Evolutionary conservation across 2,113 vertebrate genomes (phyloP).

Genomic region (Cebidichthys violaceus): DNA sequence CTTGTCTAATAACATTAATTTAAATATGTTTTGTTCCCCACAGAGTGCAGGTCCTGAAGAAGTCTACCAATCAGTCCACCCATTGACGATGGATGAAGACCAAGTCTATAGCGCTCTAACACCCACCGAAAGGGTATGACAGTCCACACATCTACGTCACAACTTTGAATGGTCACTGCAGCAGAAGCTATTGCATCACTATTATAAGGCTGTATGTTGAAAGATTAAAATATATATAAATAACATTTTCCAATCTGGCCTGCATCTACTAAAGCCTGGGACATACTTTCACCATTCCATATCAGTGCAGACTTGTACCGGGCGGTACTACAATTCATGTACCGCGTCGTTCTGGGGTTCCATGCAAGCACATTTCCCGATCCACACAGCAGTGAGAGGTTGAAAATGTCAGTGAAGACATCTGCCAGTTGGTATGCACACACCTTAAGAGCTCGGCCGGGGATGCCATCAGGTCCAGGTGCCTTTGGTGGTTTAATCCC

Average conservation of each 20-base stretch:
- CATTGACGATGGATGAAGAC: not conserved
- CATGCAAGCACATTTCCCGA: too few relatives aligned
- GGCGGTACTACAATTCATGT: too few relatives aligned
- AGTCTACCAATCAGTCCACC: not conserved
- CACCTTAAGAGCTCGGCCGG: not conserved
- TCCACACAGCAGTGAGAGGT: not conserved
- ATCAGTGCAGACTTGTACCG: not conserved
- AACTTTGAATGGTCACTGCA: not conserved
- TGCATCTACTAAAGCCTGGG: not conserved
- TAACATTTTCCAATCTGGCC: not conserved
- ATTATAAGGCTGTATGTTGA: not conserved
- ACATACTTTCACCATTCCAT: not conserved
- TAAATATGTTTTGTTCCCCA: not conserved
- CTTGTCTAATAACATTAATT: not conserved
- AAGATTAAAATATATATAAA: not conserved
- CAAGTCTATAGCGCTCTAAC: not conserved
- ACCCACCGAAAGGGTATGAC: not conserved
- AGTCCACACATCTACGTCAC: not conserved
- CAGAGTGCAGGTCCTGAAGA: not conserved
- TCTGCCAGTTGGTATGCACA: not conserved
- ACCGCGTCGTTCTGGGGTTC: too few relatives aligned
- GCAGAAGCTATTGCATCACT: not conserved
- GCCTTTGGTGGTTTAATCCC: not conserved
- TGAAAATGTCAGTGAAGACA: not conserved
- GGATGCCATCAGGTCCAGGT: not conserved